phyloP scores from a whole-genome alignment of 2,888 invertebrate species.

The Campaea margaritaria region DNA sequence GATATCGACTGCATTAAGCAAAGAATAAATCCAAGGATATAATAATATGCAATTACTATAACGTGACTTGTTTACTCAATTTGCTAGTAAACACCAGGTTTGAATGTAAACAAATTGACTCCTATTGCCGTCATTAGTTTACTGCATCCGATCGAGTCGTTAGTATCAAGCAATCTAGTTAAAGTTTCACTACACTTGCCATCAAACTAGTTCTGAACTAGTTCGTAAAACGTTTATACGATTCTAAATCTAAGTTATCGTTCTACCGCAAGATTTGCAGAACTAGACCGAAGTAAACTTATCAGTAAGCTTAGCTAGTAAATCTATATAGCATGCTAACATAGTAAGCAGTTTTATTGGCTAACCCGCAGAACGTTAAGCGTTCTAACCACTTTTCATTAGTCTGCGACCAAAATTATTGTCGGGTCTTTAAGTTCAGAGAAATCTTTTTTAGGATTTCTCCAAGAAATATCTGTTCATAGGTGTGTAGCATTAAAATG shows the following conservation, averaged over 20 bases:
- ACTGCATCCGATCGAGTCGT: constrained; percentile 17
- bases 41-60: background rate
- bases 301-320: background rate
- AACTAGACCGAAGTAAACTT: constrained; percentile 18
- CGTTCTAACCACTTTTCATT: constrained; percentile 26
- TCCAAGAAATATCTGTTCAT: constrained; percentile 25
- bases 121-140: constrained; percentile 3
- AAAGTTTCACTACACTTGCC: constrained; percentile 22
- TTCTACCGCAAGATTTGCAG: constrained; percentile 16
- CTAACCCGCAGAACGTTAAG: constrained; percentile 28
- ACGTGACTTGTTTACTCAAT: background rate
- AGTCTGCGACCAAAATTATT: constrained; percentile 10
- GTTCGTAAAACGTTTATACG: constrained; percentile 30
- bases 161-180: constrained; percentile 19
- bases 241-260: constrained; percentile 27
- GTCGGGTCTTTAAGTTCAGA: constrained; percentile 22
- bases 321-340: constrained; percentile 25
- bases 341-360: constrained; percentile 29
- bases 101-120: background rate
- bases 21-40: too few relatives aligned
- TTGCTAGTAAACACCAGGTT: background rate
- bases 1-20: too few relatives aligned
- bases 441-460: constrained; percentile 29
- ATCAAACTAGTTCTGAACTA: constrained; percentile 15
- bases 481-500: constrained; percentile 35